A percentile compares a stretch with the other conserved stretches of the same genome.
Evolutionary conservation across 2,797 vertebrate genomes (phyloP).

Genomic region (Melanogrammus aeglefinus): DNA sequence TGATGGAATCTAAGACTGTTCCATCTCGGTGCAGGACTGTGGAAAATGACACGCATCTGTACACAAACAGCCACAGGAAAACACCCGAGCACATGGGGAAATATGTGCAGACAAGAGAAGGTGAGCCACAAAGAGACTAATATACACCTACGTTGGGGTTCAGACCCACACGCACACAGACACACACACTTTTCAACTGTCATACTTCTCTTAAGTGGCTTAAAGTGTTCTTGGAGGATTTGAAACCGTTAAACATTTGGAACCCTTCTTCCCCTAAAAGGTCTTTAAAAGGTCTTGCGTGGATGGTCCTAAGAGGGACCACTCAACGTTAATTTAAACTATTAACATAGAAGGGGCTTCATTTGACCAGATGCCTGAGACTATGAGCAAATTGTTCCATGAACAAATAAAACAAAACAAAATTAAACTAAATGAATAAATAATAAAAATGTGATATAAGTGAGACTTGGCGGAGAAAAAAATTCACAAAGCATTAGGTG

Average conservation of each 20-base stretch:
- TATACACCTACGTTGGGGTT: neutral
- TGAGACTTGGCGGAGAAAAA: neutral
- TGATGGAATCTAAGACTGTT: conserved; percentile 64
- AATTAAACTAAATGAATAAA: neutral
- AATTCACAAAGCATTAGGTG: neutral
- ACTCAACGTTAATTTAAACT: neutral
- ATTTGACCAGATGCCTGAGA: neutral
- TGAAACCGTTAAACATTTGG: conserved; percentile 38
- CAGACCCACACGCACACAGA: conserved; percentile 14
- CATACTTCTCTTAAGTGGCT: conserved; percentile 6
- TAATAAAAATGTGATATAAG: neutral
- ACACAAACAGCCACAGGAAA: neutral
- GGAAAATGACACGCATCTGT: conserved; percentile 58
- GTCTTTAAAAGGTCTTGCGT: neutral
- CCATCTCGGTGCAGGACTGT: conserved; percentile 64
- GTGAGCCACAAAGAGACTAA: conserved; percentile 20
- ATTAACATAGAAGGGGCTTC: conserved; percentile 3
- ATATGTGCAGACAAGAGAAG: neutral
- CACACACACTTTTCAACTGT: conserved; percentile 7
- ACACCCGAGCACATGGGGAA: neutral
- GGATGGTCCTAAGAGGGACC: neutral
- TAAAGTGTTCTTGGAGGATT: conserved; percentile 19
- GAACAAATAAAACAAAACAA: neutral
- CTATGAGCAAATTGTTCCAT: neutral
- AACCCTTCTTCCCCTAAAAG: conserved; percentile 16